phyloP scores from a whole-genome alignment of 2,113 vertebrate genomes.

The Brachypteracias leptosomus region DNA sequence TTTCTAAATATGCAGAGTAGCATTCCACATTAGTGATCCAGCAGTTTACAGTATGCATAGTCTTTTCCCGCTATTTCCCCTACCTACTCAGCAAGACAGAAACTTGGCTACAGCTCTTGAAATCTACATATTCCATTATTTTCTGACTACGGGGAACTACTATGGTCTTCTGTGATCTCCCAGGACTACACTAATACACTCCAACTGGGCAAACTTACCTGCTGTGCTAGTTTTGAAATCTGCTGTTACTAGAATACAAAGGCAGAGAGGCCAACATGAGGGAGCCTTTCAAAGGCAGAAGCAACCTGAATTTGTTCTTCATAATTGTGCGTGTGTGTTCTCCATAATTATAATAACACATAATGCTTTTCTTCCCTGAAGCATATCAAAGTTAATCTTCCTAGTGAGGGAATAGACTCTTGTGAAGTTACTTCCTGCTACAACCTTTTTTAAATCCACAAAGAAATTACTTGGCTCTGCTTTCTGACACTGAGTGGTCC shows the following conservation, averaged over 20 bases:
- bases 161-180: not conserved
- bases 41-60: not conserved
- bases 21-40: not conserved
- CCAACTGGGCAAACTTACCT: not conserved
- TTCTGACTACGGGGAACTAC: not conserved
- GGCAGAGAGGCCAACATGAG: not conserved
- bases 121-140: not conserved
- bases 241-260: not conserved
- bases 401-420: not conserved
- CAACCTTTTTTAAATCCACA: not conserved
- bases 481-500: not conserved
- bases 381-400: not conserved
- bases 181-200: not conserved
- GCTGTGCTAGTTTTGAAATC: not conserved
- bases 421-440: constrained; percentile 41
- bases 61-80: not conserved
- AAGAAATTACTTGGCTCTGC: not conserved
- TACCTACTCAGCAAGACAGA: not conserved
- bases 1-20: not conserved
- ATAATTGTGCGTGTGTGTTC: not conserved
- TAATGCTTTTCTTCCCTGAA: not conserved
- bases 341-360: not conserved
- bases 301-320: constrained; percentile 17
- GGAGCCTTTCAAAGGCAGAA: not conserved
- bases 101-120: not conserved